Percentiles rank a stretch among this genome's conserved stretches.
phyloP scores from a whole-genome alignment of 2,888 invertebrate species.

The Bembecia ichneumoniformis region DNA sequence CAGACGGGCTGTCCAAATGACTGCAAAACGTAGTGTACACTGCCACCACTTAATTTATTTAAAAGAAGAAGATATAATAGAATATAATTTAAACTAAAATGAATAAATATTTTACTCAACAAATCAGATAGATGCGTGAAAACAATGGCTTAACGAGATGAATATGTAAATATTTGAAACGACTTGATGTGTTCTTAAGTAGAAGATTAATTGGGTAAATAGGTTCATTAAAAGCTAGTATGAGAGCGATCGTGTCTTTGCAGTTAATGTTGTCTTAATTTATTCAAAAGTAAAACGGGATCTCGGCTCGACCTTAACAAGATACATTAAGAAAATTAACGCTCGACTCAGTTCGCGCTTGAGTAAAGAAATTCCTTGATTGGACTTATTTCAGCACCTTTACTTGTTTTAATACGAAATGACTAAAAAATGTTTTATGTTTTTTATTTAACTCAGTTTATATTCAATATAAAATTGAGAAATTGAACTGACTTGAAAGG shows the following conservation, averaged over 20 bases:
- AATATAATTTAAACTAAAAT: no score
- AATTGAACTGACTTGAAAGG: no score
- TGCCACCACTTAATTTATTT: no score
- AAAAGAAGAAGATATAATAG: no score
- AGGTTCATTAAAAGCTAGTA: slow-evolving; percentile 35
- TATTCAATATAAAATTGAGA: no score
- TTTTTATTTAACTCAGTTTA: no score
- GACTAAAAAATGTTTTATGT: neutral
- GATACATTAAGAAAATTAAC: slow-evolving; percentile 64
- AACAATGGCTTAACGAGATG: no score
- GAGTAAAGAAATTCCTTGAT: slow-evolving; percentile 50
- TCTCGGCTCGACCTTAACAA: slow-evolving; percentile 45
- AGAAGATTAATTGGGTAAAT: slow-evolving; percentile 19
- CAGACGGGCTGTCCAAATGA: no score
- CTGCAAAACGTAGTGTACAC: no score
- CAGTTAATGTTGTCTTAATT: slow-evolving; percentile 49
- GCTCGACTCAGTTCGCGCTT: slow-evolving; percentile 43
- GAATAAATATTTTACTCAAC: no score
- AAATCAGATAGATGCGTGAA: slow-evolving; percentile 1
- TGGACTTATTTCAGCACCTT: slow-evolving; percentile 21
- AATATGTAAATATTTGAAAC: neutral
- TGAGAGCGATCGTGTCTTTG: slow-evolving; percentile 37
- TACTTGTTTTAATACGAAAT: neutral
- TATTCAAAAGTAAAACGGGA: slow-evolving; percentile 44
- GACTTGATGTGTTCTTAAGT: slow-evolving; percentile 2